Percentiles rank a stretch among this genome's conserved stretches.
These are phyloP conservation scores for Folsomia candida DNA, from an alignment of 2,888 invertebrate species.

Conservation along the genomic window DNA sequence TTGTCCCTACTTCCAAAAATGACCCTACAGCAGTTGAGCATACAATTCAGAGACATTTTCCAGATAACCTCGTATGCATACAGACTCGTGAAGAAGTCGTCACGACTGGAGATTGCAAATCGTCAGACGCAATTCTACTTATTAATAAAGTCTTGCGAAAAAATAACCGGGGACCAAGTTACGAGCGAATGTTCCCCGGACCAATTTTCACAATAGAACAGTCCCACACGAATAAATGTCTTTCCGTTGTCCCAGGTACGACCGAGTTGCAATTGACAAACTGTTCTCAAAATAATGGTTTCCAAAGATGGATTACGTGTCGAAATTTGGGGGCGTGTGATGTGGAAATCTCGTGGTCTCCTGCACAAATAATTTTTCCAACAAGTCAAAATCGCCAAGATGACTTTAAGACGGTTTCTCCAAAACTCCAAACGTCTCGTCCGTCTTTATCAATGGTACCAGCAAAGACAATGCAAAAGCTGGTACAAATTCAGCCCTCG, in stretches of 20 bases:
- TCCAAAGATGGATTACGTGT: constrained; percentile 4
- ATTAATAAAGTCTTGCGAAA: background rate
- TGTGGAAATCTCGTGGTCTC: constrained; percentile 7
- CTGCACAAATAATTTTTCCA: constrained; percentile 1
- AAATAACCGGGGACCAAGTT: background rate
- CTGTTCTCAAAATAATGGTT: background rate
- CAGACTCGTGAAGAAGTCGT: background rate
- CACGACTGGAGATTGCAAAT: background rate
- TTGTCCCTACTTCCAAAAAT: background rate
- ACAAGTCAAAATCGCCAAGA: background rate
- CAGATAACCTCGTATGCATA: background rate
- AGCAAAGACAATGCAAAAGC: background rate
- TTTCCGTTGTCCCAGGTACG: background rate
- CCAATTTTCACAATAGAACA: constrained; percentile 7
- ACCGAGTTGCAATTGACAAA: background rate
- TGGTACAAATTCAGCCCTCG: background rate
- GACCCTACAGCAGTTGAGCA: background rate
- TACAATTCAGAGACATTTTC: background rate
- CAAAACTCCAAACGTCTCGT: too few species aligned
- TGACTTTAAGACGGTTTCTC: background rate
- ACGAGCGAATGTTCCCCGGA: background rate
- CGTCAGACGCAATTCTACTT: background rate
- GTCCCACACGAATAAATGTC: background rate
- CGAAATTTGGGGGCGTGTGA: background rate
- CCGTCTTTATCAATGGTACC: too few species aligned